Evolutionary conservation across 1,140 invertebrate species (phyloP).

Genomic region (Myzus persicae): DNA sequence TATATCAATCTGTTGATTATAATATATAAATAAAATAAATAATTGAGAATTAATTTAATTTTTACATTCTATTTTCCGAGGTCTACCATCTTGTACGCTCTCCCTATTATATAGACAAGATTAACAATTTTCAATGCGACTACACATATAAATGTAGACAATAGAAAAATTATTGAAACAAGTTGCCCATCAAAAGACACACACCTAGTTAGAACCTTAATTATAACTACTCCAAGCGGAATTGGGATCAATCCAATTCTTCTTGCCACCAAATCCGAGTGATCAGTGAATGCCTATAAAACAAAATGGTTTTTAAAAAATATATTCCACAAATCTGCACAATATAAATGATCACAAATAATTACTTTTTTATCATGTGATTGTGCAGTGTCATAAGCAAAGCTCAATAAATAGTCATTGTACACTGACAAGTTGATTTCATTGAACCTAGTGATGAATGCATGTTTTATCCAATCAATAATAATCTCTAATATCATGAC

Average conservation of each 20-base stretch:
- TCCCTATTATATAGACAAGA: slow-evolving; percentile 90
- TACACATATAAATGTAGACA: slow-evolving; percentile 82
- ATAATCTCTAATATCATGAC: slow-evolving; percentile 89
- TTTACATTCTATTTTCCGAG: slow-evolving; percentile 66
- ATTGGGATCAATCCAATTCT: slow-evolving; percentile 98
- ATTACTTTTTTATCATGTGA: slow-evolving; percentile 76
- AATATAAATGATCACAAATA: slow-evolving; percentile 32
- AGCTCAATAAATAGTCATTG: slow-evolving; percentile 87
- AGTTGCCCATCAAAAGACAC: slow-evolving; percentile 72
- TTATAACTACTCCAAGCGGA: slow-evolving; percentile 91
- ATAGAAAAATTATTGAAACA: slow-evolving; percentile 75
- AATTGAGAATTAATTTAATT: neutral
- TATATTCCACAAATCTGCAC: neutral
- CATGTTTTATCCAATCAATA: slow-evolving; percentile 95
- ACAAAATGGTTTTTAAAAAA: neutral
- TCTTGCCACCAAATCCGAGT: slow-evolving; percentile 93
- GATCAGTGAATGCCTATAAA: slow-evolving; percentile 91
- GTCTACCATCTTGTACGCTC: slow-evolving; percentile 85
- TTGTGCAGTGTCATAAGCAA: slow-evolving; percentile 92
- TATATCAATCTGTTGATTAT: neutral
- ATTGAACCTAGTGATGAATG: slow-evolving; percentile 92
- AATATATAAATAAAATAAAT: neutral
- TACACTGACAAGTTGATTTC: slow-evolving; percentile 93
- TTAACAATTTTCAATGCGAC: slow-evolving; percentile 83
- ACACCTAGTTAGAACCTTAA: slow-evolving; percentile 80